Conservation (phyloP, 2,888 invertebrate species). For the Palloptera scutellata region DNA sequence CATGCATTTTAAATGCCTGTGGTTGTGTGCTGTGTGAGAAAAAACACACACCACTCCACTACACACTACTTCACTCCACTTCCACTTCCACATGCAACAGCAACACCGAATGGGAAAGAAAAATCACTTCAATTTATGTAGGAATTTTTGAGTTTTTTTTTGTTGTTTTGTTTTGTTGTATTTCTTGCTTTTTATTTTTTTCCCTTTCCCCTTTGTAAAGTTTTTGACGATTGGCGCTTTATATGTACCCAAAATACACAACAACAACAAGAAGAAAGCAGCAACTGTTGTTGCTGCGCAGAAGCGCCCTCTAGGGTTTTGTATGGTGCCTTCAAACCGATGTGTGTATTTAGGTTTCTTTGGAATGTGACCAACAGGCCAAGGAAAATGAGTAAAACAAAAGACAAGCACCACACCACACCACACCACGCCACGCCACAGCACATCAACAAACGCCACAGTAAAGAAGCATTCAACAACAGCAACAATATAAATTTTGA, state of each 20-base stretch:
- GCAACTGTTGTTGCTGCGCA: background rate
- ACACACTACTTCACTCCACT: no score
- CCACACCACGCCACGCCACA: background rate
- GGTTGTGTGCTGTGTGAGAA: constrained; percentile 7
- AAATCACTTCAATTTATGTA: constrained; percentile 5
- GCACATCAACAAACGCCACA: background rate
- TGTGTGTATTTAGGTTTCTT: background rate
- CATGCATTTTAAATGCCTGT: constrained; percentile 6
- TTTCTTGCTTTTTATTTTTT: background rate
- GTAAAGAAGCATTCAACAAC: background rate
- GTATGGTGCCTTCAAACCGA: background rate
- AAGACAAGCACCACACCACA: background rate
- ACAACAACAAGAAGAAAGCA: background rate
- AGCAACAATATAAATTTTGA: constrained; percentile 6
- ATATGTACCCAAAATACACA: background rate
- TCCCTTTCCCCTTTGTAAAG: background rate
- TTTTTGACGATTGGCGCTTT: background rate
- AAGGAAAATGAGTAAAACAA: background rate
- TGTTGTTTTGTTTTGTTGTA: constrained; percentile 7
- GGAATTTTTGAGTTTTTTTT: constrained; percentile 19
- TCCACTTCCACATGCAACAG: background rate
- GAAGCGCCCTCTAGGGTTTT: constrained; percentile 11
- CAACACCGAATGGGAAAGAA: background rate
- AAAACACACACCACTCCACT: background rate
- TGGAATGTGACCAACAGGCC: constrained; percentile 6